These are phyloP conservation scores for Pyrocephalus nanus DNA, from an alignment of 2,797 vertebrate genomes.

Conservation along the genomic window DNA sequence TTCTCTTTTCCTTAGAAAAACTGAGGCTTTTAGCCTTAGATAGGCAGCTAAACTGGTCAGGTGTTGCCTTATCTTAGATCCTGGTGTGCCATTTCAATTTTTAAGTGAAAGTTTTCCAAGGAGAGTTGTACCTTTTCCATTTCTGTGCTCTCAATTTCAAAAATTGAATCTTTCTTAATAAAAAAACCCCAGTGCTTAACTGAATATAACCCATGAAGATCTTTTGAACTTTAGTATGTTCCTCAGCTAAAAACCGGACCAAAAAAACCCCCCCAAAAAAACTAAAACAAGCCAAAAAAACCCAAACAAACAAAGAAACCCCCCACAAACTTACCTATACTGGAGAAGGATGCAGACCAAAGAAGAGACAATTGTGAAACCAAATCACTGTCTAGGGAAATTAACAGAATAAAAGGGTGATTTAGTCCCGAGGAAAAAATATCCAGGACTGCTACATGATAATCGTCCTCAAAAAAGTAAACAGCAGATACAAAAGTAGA, in stretches of 20 bases:
- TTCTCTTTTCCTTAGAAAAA: background rate
- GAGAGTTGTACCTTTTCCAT: background rate
- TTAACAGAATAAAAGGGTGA: background rate
- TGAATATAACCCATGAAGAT: background rate
- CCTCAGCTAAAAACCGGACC: background rate
- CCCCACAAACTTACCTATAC: no score
- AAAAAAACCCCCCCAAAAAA: no score
- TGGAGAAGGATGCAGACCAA: background rate
- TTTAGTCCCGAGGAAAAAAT: background rate
- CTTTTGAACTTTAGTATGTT: background rate
- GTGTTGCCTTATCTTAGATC: background rate
- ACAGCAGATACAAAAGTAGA: background rate
- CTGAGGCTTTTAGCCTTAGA: background rate
- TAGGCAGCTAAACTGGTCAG: background rate
- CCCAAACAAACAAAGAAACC: no score
- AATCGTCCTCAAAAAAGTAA: background rate
- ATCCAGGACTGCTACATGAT: background rate
- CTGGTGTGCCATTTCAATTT: background rate
- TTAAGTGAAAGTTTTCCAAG: background rate
- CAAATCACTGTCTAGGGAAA: background rate
- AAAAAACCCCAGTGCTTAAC: background rate
- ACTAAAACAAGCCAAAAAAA: no score
- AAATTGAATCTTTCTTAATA: background rate
- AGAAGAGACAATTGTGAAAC: background rate
- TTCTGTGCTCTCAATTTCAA: background rate